Base-by-base conservation (phyloP, 2,888 invertebrate genomes). In the Dioctria rufipes region DNA sequence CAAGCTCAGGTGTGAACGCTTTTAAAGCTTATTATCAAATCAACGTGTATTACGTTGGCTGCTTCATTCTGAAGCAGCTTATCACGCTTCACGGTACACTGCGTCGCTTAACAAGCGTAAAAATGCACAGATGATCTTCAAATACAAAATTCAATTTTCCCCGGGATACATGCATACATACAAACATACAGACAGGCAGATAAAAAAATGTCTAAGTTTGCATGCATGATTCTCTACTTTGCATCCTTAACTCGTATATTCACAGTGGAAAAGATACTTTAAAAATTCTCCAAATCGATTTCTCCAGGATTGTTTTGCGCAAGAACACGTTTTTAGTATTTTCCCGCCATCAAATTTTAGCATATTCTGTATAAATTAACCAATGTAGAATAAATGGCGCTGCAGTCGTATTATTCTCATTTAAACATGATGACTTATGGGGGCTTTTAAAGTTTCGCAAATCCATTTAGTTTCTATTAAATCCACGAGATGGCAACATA, bases 401-500 rank as follows among this genome's bases (percentile, higher is more conserved):
- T 73, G 25, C 2, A 4, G 13, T 73, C 42, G 73, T n/a, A 11
- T 37, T 8, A 46, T 13, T 69, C 11, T 13, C 37, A 46, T 37
- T 13, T 49, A 37, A 49, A 9, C 49, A 8, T 69, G 25, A 8
- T 49, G 37, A n/a, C 40, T 25, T 25, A 25, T 25, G 25, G 69
- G 13, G 54, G 73, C 73, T 73, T 73, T 73, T 54, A 61, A 61
- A 61, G 13, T 25, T 25, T 25, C 13, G n/a, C 61, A 13, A 11
- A 6, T 13, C 51, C 25, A 25, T 39, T 65, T 78, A 66, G 66
- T 78, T 78, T 54, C 25, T 40, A 9, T 54, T 65, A 51, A 78
- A 65, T 78, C 66, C 78, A 61, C 78, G 11, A 78, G 78, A 40
- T 66, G 78, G 78, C 66, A 78, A 78, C 77, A 49, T 49, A n/a